These are phyloP conservation scores for Phytoseiulus persimilis DNA, from an alignment of 2,888 invertebrate genomes.

Conservation along the genomic window DNA sequence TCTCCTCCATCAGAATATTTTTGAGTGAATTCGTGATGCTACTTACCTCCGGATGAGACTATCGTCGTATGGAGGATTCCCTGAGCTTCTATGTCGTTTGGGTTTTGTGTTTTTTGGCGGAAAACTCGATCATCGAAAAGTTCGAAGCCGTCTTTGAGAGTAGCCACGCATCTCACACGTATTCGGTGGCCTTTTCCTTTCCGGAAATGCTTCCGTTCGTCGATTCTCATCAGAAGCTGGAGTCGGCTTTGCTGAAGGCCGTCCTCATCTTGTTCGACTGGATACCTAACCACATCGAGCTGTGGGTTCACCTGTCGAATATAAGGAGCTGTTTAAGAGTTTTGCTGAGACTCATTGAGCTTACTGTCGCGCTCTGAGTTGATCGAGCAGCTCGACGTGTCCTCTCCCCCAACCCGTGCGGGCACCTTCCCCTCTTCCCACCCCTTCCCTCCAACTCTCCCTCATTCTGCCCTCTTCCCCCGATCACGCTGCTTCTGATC, in stretches of 20 bases:
- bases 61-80: conserved; percentile 8
- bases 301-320: conserved; percentile 12
- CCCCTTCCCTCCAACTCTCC: background rate
- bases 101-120: background rate
- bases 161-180: conserved; percentile 21
- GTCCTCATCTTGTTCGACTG: conserved; percentile 6
- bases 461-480: background rate
- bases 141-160: conserved; percentile 29
- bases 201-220: conserved; percentile 25
- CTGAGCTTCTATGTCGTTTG: conserved; percentile 32
- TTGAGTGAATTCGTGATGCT: background rate
- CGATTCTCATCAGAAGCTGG: background rate
- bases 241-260: conserved; percentile 17
- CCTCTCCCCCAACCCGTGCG: too few species aligned
- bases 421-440: too few species aligned
- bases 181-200: conserved; percentile 14
- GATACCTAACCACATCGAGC: conserved; percentile 19
- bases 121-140: conserved; percentile 33
- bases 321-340: background rate
- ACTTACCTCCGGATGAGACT: background rate
- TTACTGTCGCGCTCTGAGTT: background rate
- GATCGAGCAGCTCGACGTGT: background rate
- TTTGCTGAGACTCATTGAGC: background rate
- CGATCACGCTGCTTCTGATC: background rate
- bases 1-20: background rate